Conservation (phyloP, 2,797 vertebrate species). For the Anguilla obscura region DNA sequence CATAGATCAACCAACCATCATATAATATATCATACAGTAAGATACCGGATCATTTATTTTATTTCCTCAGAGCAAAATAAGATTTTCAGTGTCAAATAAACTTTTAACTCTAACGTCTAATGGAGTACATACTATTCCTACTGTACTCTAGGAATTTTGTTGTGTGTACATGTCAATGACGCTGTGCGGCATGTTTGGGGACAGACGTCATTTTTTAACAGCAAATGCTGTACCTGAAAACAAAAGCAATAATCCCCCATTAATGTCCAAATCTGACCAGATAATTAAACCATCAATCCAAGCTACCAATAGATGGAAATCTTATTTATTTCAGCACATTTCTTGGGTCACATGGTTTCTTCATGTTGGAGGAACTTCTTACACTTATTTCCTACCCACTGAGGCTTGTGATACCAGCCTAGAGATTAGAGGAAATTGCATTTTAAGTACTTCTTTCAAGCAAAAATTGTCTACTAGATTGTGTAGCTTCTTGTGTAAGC, state of each 20-base stretch:
- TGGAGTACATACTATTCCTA: no score
- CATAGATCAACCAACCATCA: not conserved
- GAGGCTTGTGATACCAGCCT: not conserved
- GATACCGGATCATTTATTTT: not conserved
- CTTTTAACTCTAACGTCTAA: no score
- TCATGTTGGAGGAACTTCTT: not conserved
- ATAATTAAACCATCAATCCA: not conserved
- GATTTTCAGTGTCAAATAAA: no score
- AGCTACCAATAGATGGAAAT: not conserved
- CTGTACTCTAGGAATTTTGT: not conserved
- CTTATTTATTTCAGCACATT: not conserved
- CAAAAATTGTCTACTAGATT: not conserved
- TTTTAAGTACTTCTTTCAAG: slow-evolving; percentile 14
- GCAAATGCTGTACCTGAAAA: not conserved
- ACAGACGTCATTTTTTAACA: not conserved
- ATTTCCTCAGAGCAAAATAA: no score
- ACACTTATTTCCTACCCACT: not conserved
- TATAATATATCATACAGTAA: not conserved
- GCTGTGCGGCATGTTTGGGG: not conserved
- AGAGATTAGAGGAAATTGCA: slow-evolving; percentile 8
- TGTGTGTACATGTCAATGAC: not conserved
- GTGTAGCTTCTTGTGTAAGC: not conserved
- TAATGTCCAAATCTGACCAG: not conserved
- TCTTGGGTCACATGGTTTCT: not conserved
- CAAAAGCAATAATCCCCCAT: not conserved